Conservation (phyloP, 2,797 vertebrate genomes). For the Neopelma chrysocephalum region DNA sequence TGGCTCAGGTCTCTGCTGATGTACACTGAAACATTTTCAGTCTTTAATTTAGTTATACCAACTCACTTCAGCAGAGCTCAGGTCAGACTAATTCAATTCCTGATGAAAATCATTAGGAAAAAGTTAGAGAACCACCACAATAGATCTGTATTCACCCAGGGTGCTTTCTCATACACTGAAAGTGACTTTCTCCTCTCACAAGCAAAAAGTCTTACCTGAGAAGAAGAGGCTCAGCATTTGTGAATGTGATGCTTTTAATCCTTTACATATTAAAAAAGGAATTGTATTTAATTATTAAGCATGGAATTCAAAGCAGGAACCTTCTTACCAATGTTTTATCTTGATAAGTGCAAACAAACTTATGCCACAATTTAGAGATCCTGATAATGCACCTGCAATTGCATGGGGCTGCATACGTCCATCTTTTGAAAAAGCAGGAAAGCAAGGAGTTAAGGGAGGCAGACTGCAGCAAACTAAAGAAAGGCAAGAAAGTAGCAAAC, state of each 20-base stretch:
- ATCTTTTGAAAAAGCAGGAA: background rate
- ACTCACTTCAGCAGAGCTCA: background rate
- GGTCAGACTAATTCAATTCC: background rate
- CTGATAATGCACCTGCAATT: background rate
- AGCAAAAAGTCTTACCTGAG: background rate
- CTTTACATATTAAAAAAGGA: background rate
- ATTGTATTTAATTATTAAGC: background rate
- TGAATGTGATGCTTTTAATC: background rate
- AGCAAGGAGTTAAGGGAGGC: background rate
- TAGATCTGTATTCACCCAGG: background rate
- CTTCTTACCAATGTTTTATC: background rate
- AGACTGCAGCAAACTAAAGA: background rate
- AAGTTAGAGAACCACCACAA: background rate
- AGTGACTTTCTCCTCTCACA: background rate
- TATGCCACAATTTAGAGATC: background rate
- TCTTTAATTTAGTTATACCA: background rate
- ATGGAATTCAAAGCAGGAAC: background rate
- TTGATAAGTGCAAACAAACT: background rate
- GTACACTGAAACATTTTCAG: background rate
- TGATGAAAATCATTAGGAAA: background rate
- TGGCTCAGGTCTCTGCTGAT: background rate
- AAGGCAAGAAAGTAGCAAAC: background rate
- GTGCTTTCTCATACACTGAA: background rate
- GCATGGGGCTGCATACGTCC: background rate
- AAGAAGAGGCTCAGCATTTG: background rate